Evolutionary conservation across 2,797 vertebrate genomes (phyloP).

Genomic region (Pteropus rufus): DNA sequence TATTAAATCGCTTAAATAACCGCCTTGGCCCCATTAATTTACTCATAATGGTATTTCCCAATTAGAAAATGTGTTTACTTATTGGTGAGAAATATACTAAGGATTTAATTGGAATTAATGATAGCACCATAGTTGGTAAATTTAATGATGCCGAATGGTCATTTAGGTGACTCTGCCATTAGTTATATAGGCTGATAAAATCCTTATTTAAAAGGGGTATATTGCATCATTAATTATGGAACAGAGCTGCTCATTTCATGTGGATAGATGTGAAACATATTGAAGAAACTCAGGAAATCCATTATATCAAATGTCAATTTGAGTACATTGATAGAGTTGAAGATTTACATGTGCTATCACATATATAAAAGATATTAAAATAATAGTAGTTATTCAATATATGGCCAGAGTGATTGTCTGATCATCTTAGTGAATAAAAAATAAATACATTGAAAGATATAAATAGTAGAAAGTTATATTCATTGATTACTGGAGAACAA

Average conservation of each 20-base stretch:
- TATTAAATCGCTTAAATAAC: constrained; percentile 23
- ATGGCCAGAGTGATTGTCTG: background rate
- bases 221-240: constrained; percentile 47
- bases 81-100: constrained; percentile 45
- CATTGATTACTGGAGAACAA: background rate
- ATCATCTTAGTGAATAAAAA: background rate
- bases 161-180: constrained; percentile 50
- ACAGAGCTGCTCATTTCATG: background rate
- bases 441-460: background rate
- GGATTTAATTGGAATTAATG: constrained; percentile 63
- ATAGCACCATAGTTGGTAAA: constrained; percentile 42
- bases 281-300: background rate
- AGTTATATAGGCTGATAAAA: constrained; percentile 53
- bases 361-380: background rate
- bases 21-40: constrained; percentile 40
- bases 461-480: background rate
- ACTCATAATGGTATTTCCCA: constrained; percentile 28
- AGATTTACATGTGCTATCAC: background rate
- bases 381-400: background rate
- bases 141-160: constrained; percentile 53
- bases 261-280: background rate
- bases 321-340: background rate
- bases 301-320: background rate
- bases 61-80: constrained; percentile 60
- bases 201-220: constrained; percentile 37